Evolutionary conservation across 2,113 vertebrate genomes (phyloP).

Genomic region (Eclectus roratus): DNA sequence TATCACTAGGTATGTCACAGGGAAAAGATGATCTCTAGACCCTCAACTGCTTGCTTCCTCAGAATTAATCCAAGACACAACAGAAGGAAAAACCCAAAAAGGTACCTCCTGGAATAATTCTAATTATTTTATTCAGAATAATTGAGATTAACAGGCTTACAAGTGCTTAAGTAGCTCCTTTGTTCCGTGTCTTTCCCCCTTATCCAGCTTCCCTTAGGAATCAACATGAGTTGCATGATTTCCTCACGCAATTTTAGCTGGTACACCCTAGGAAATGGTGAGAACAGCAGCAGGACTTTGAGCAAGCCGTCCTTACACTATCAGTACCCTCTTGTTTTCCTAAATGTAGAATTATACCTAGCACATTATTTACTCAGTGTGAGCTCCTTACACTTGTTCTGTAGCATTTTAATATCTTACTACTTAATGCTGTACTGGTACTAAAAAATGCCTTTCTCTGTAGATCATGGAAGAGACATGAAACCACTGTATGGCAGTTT

Average conservation of each 20-base stretch:
- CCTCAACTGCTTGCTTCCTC: background rate
- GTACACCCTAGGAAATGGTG: background rate
- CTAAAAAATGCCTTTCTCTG: background rate
- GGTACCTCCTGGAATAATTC: background rate
- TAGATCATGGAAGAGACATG: background rate
- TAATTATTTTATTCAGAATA: background rate
- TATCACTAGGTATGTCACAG: background rate
- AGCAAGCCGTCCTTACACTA: background rate
- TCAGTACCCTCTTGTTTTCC: background rate
- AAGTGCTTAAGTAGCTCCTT: background rate
- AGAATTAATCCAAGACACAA: background rate
- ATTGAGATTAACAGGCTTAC: background rate
- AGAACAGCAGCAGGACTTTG: background rate
- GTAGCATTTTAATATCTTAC: background rate
- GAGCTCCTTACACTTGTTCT: background rate
- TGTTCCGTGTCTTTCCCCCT: background rate
- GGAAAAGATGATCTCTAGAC: background rate
- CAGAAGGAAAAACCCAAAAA: background rate
- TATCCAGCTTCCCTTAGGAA: background rate
- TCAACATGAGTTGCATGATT: fast-evolving
- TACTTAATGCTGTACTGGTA: background rate
- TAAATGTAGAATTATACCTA: background rate
- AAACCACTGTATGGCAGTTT: background rate
- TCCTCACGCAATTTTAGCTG: background rate
- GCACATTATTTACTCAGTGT: background rate